Evolutionary conservation across 2,113 vertebrate genomes (phyloP), one percentile per base, ranked within the genome.

Genomic region (Vireo altiloquus): DNA sequence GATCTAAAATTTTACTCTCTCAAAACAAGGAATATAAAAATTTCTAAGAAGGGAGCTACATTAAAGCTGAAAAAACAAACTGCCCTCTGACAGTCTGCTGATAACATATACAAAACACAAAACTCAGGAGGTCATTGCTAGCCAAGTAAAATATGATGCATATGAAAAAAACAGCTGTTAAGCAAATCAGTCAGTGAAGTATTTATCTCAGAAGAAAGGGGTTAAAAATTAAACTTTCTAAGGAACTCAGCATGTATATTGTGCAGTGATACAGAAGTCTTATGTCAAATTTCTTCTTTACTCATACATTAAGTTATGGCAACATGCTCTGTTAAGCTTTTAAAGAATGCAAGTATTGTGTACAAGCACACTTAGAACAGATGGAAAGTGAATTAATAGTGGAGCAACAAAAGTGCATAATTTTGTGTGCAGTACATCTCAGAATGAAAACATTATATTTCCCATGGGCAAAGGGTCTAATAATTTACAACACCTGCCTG

Each of bases 381-480:
- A 77, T 52, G 50, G 87, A 76, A 68, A 92, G 49, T 80, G 46
- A 92, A 88, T 56, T 79, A 94, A 82, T 85, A 94, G 82, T 66
- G 52, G 57, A 89, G 42, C 59, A 94, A 95, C 25, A 70, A 90
- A 85, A 52, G 72, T n/a, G 22, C 40, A 30, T 47, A 52, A 71
- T 87, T 95, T 89, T 89, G 56, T 89, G 56, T 81, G 90, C 13
- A 21, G 70, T 81, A 82, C 22, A 28, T 74, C 60, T 95, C 90
- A 80, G 63, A 90, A 94, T 49, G 54, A 90, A 87, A 86, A 75
- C 22, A 84, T 69, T 71, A n/a, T 89, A 64, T 79, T 94, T 88
- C 88, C 85, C 75, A 96, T 88, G 50, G 85, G 92, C 76, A 95
- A 94, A 82, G n/a, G 40, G 31, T 91, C 87, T 96, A 92, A 95